Evolutionary conservation across 2,888 invertebrate genomes (phyloP).

Genomic region (Phragmatobia fuliginosa): DNA sequence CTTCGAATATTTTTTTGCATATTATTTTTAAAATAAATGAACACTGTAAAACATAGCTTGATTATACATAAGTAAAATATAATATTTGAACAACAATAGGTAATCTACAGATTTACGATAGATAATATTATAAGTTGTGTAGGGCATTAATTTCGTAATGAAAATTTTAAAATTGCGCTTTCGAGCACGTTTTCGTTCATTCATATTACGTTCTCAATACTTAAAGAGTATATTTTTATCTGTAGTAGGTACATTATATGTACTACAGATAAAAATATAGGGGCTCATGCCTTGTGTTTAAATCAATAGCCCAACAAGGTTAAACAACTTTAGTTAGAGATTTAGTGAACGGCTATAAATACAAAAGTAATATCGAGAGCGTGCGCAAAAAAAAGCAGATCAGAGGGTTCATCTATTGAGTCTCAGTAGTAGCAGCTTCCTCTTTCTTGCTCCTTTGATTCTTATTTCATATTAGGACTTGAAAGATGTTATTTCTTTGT

Average conservation of each 20-base stretch:
- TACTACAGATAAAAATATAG: background rate
- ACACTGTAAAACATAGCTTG: background rate
- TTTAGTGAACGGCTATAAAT: background rate
- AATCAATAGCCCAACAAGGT: constrained; percentile 2
- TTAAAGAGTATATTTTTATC: too few relatives aligned
- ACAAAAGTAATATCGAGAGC: background rate
- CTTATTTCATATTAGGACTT: background rate
- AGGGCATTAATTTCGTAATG: background rate
- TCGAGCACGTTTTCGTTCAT: too few relatives aligned
- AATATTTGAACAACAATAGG: background rate
- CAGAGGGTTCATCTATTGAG: background rate
- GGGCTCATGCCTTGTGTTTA: background rate
- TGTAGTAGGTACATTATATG: too few relatives aligned
- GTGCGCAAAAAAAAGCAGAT: background rate
- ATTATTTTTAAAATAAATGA: constrained; percentile 9
- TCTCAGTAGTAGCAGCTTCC: background rate
- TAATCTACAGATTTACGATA: background rate
- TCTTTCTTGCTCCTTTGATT: background rate
- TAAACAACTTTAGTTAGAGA: background rate
- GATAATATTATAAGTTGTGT: background rate
- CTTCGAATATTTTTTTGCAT: background rate
- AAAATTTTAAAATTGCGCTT: background rate
- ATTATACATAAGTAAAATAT: background rate
- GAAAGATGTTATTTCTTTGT: background rate
- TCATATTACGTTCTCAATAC: too few relatives aligned